Conservation (phyloP, 2,888 invertebrate genomes). For the Microdon myrmicae region DNA sequence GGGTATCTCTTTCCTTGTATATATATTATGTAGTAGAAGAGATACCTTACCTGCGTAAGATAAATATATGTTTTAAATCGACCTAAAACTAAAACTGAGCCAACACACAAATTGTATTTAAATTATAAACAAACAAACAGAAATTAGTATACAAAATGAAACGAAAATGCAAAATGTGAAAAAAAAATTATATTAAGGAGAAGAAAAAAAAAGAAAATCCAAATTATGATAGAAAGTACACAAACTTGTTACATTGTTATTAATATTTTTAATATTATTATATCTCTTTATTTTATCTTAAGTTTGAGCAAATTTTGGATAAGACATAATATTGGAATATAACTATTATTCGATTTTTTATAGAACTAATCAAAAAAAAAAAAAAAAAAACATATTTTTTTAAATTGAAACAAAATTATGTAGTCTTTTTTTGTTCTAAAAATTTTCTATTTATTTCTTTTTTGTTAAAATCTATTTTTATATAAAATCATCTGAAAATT, state of each 20-base stretch:
- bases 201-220: neutral
- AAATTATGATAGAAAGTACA: constrained; percentile 29
- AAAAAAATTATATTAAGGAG: constrained; percentile 5
- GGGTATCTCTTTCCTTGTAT: no score
- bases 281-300: constrained; percentile 38
- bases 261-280: constrained; percentile 30
- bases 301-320: constrained; percentile 9
- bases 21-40: constrained; percentile 6
- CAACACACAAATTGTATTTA: constrained; percentile 11
- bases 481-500: constrained; percentile 21
- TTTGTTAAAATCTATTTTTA: constrained; percentile 35
- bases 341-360: constrained; percentile 27
- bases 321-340: neutral
- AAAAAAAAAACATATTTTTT: constrained; percentile 23
- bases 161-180: no score
- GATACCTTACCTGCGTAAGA: constrained; percentile 49
- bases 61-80: constrained; percentile 45
- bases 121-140: constrained; percentile 19
- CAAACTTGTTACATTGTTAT: constrained; percentile 31
- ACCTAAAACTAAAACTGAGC: constrained; percentile 20
- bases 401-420: no score
- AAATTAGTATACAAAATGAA: constrained; percentile 8
- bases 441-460: constrained; percentile 39
- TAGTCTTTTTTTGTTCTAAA: constrained; percentile 32
- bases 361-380: no score